Conservation (phyloP, 2,113 vertebrate species). For the Trogon melanurus region DNA sequence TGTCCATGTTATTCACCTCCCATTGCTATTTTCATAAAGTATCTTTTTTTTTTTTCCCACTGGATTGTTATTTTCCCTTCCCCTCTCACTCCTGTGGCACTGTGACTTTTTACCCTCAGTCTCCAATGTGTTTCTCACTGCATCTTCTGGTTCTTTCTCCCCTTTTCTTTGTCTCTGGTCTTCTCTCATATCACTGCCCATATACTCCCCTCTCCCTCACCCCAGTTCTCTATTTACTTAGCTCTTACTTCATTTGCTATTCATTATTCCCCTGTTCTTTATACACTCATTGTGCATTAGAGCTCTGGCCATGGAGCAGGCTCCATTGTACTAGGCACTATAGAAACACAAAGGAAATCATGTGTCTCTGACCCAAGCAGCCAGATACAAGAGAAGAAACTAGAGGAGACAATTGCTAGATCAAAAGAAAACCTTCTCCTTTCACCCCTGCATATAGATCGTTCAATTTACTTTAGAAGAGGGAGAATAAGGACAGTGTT, state of each 20-base stretch:
- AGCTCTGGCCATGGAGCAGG: background rate
- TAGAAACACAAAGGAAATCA: slow-evolving; percentile 30
- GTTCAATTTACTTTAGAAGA: background rate
- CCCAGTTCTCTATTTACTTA: slow-evolving; percentile 9
- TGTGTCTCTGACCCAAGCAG: slow-evolving; percentile 29
- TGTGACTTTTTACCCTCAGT: background rate
- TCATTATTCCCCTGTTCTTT: slow-evolving; percentile 31
- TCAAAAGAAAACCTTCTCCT: slow-evolving; percentile 38
- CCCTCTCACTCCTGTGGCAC: background rate
- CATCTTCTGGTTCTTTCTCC: background rate
- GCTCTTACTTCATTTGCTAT: slow-evolving; percentile 13
- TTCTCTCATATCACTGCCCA: background rate
- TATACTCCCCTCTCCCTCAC: background rate
- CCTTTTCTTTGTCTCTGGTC: background rate
- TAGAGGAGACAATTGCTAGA: background rate
- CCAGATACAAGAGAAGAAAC: slow-evolving; percentile 22
- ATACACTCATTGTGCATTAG: background rate
- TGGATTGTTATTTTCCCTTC: background rate
- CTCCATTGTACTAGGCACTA: background rate
- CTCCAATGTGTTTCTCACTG: background rate
- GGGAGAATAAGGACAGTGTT: background rate
- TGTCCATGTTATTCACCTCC: background rate
- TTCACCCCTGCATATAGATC: background rate
- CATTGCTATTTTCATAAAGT: background rate
- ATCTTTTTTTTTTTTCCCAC: background rate